Conservation (phyloP, 2,113 vertebrate species). For the Eurypyga helias region DNA sequence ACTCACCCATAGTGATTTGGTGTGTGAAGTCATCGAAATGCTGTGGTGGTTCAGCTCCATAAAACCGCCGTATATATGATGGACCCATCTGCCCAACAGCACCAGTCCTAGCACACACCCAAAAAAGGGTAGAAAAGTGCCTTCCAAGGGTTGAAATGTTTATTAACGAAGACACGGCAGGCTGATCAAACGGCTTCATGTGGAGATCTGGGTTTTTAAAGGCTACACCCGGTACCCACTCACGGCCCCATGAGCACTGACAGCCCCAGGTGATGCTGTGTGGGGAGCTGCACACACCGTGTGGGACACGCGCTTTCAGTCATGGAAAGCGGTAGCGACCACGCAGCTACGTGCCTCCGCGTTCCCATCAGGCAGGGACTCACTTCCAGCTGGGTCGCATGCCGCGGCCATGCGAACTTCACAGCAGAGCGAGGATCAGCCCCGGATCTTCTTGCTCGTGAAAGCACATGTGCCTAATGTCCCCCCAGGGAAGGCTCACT, state of each 20-base stretch:
- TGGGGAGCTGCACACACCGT: neutral
- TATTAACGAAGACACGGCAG: neutral
- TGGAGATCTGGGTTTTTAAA: neutral
- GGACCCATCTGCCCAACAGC: neutral
- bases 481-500: neutral
- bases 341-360: neutral
- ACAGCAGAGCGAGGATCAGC: neutral
- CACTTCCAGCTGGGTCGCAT: neutral
- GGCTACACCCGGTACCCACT: neutral
- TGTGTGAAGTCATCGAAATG: neutral
- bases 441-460: neutral
- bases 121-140: neutral
- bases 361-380: neutral
- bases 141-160: neutral
- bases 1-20: neutral
- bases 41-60: neutral
- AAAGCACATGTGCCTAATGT: neutral
- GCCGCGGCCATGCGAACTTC: neutral
- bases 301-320: neutral
- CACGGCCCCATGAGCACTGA: accelerated
- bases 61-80: accelerated
- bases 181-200: neutral
- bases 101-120: accelerated
- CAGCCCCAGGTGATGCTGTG: accelerated
- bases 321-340: accelerated